Percentiles rank a stretch among this genome's conserved stretches.
Evolutionary conservation across 2,797 vertebrate genomes (phyloP).

Genomic region (Sandelia bainsii): DNA sequence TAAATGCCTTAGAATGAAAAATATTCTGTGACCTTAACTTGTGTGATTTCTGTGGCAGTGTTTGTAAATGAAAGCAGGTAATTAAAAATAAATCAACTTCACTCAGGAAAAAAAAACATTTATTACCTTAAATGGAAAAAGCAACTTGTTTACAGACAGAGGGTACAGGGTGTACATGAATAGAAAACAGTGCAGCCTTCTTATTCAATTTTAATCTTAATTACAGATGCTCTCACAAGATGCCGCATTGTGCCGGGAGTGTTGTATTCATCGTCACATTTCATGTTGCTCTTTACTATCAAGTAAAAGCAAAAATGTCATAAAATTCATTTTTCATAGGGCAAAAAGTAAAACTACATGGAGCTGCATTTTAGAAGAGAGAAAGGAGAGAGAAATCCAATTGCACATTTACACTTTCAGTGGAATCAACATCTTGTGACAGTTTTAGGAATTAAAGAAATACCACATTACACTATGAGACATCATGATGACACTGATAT

Average conservation of each 20-base stretch:
- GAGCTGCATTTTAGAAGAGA: background rate
- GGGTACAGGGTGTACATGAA: slow-evolving; percentile 8
- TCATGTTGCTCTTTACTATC: background rate
- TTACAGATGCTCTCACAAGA: background rate
- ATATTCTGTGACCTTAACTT: too few species aligned
- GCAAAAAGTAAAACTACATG: background rate
- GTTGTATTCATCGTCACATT: background rate
- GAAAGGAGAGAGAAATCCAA: background rate
- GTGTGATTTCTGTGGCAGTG: background rate
- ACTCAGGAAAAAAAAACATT: background rate
- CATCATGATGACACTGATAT: background rate
- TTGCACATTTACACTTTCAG: background rate
- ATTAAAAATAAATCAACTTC: background rate
- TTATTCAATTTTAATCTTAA: background rate
- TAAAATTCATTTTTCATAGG: background rate
- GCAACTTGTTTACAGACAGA: slow-evolving; percentile 39
- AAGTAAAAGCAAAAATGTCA: slow-evolving; percentile 2
- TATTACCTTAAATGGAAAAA: slow-evolving; percentile 15
- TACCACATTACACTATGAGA: background rate
- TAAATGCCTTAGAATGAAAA: too few species aligned
- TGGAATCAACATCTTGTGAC: background rate
- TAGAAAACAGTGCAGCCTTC: background rate
- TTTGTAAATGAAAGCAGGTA: background rate
- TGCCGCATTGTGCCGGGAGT: background rate
- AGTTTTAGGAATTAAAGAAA: background rate